Percentiles rank a stretch among this genome's conserved stretches.
Conservation (phyloP, 2,797 vertebrate genomes). For the Hoplostethus atlanticus region DNA sequence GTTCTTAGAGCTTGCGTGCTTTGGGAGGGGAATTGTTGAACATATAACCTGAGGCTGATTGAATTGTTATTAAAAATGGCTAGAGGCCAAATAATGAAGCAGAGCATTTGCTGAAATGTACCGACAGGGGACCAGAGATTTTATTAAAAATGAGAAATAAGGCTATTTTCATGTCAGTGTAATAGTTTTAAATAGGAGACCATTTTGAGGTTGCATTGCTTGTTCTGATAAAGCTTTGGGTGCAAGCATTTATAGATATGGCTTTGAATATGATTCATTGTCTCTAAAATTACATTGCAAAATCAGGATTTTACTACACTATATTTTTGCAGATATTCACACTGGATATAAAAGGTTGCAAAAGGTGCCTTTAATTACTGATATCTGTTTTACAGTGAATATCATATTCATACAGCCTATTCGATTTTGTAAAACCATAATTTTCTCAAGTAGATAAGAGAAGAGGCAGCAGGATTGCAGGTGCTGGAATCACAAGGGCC, state of each 20-base stretch:
- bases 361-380: neutral
- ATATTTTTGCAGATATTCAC: too few species aligned
- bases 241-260: neutral
- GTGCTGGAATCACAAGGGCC: constrained; percentile 72
- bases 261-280: neutral
- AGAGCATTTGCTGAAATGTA: constrained; percentile 7
- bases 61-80: constrained; percentile 30
- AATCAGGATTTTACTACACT: too few species aligned
- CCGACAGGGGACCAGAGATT: constrained; percentile 4
- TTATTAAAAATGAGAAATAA: constrained; percentile 23
- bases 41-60: constrained; percentile 18
- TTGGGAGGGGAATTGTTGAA: constrained; percentile 15
- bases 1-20: neutral
- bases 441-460: constrained; percentile 65
- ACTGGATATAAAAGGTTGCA: neutral
- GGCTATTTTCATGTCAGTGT: constrained; percentile 11
- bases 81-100: constrained; percentile 31
- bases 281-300: neutral
- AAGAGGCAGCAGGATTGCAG: constrained; percentile 42
- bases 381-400: neutral
- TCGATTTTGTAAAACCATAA: constrained; percentile 42
- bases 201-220: too few species aligned
- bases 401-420: constrained; percentile 25
- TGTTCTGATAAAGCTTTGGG: neutral
- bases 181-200: too few species aligned